Conservation (phyloP, 1,140 invertebrate genomes). For the Drosophila prosaltans region DNA sequence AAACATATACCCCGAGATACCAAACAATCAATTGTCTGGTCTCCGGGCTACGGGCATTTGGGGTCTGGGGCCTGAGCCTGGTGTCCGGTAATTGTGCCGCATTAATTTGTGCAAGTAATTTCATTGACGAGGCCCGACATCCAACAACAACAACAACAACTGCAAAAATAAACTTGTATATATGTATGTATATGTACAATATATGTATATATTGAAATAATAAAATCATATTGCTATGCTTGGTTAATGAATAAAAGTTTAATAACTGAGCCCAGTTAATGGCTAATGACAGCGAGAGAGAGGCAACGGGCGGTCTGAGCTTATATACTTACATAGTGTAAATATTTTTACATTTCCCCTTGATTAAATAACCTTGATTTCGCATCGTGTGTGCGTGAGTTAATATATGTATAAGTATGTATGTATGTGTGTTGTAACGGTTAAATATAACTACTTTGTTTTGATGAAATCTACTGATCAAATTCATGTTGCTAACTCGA, state of each 20-base stretch:
- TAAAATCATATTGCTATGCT: constrained; percentile 11
- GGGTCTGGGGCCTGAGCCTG: constrained; percentile 5
- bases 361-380: constrained; percentile 69
- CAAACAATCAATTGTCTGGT: constrained; percentile 71
- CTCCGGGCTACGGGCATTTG: background rate
- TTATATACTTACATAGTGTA: constrained; percentile 34
- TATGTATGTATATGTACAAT: constrained; percentile 10
- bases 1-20: constrained; percentile 44
- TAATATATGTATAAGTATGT: background rate
- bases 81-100: constrained; percentile 60
- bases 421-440: constrained; percentile 31
- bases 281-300: constrained; percentile 5
- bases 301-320: background rate
- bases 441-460: constrained; percentile 31
- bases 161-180: constrained; percentile 34
- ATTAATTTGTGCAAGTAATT: constrained; percentile 80
- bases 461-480: background rate
- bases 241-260: constrained; percentile 56
- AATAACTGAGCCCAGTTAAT: constrained; percentile 51
- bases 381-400: constrained; percentile 21
- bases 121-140: constrained; percentile 54
- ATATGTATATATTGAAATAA: constrained; percentile 12
- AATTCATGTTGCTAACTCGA: constrained; percentile 4
- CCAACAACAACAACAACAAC: constrained; percentile 21
- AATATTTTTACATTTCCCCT: constrained; percentile 57